Evolutionary conservation across 2,113 vertebrate species (phyloP), one percentile per base, ranked within the genome.

Genomic region (Pithys albifrons): DNA sequence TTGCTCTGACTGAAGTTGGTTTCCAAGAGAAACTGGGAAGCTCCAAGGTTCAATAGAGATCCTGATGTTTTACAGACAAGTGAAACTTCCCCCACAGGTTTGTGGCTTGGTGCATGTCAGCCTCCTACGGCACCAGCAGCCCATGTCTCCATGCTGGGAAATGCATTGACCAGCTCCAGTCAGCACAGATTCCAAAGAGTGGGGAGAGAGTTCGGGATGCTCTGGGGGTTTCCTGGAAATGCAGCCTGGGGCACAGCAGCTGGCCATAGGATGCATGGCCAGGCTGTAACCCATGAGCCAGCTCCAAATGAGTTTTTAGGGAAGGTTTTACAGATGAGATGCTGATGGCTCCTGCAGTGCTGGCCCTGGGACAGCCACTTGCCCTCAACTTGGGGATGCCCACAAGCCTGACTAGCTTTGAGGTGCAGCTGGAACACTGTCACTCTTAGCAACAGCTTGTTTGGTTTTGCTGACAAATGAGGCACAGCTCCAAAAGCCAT

Each of bases 401-500:
- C 27, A 1, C 0, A 27, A 73, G 61, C 49, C 14, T 13, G 0
- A 8, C 2, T n/a, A 39, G 14, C 19, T 0, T 0, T 31, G 23
- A 73, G 58, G n/a, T 65, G 64, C 65, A 74, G 76, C 85, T 11
- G 19, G 39, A 45, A 27, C 72, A 65, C 54, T 0, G 2, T 9
- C 43, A n/a, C 52, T 13, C 74, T 71, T n/a, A 58, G 17, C 2
- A 31, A 16, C 70, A 69, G 75, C 85, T 85, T 45, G 46, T 83
- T 85, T 88, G 23, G 78, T 73, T 66, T 41, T 5, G 0, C 73
- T 89, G 87, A 73, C 74, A 85, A 66, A 90, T 2, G 45, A 65
- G 27, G 16, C 3, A 0, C 29, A 28, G 88, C 29, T 90, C 87
- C 89, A 76, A 70, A 79, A 85, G 45, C 74, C 69, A 48, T 88